phyloP scores from a whole-genome alignment of 2,888 invertebrate species.

The Caenorhabditis doughertyi region DNA sequence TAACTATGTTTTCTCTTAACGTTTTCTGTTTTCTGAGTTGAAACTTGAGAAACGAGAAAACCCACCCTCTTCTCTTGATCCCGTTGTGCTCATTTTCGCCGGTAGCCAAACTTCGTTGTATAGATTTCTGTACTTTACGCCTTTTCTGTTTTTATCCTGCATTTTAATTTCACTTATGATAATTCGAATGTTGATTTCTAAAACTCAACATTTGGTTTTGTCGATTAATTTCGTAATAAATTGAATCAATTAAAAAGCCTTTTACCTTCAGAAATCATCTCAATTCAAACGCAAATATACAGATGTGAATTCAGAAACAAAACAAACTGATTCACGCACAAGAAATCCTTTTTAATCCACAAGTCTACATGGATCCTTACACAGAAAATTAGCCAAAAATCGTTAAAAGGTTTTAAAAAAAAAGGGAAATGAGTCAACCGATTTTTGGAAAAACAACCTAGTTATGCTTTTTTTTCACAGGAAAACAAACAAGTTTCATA shows the following conservation, averaged over 20 bases:
- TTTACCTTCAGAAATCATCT: constrained; percentile 7
- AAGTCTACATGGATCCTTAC: too few relatives aligned
- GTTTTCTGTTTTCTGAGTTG: not conserved
- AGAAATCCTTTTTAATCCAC: too few relatives aligned
- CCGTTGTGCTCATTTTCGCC: constrained; percentile 51
- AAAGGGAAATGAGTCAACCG: too few relatives aligned
- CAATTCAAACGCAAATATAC: too few relatives aligned
- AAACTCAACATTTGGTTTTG: constrained; percentile 31
- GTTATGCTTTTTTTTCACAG: too few relatives aligned
- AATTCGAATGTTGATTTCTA: constrained; percentile 1
- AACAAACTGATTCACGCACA: too few relatives aligned
- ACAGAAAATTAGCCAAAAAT: too few relatives aligned
- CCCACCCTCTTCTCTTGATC: not conserved
- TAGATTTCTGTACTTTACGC: constrained; percentile 43
- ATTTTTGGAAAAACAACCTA: too few relatives aligned
- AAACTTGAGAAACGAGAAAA: not conserved
- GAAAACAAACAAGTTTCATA: too few relatives aligned
- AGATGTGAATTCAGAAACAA: too few relatives aligned
- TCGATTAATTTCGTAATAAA: constrained; percentile 59
- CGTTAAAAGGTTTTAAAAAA: too few relatives aligned
- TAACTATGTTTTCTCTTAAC: constrained; percentile 1
- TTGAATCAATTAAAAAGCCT: constrained; percentile 42
- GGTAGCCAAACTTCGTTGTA: constrained; percentile 42
- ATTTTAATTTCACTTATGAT: constrained; percentile 45
- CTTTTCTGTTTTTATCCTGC: constrained; percentile 35